A percentile compares a stretch with the other conserved stretches of the same genome.
Conservation (phyloP, 2,797 vertebrate genomes). For the Ptychadena robeensis region DNA sequence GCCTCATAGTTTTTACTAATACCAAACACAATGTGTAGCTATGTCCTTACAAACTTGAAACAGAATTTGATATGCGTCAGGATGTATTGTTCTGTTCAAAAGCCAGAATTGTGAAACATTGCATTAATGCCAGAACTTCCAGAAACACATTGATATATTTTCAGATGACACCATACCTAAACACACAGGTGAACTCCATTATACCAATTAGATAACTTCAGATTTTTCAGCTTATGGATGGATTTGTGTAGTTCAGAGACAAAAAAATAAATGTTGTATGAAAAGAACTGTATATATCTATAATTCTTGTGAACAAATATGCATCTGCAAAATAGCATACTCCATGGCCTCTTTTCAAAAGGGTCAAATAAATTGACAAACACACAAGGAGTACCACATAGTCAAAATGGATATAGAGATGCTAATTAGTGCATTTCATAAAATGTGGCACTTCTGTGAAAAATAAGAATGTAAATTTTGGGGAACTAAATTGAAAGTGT, state of each 20-base stretch:
- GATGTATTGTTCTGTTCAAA: too few relatives aligned
- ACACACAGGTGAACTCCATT: not conserved
- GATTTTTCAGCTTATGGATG: not conserved
- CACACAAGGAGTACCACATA: conserved; percentile 1
- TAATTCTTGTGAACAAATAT: not conserved
- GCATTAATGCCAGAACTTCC: not conserved
- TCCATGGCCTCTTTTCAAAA: not conserved
- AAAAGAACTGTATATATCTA: not conserved
- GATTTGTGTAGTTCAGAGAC: not conserved
- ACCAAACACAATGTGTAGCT: too few relatives aligned
- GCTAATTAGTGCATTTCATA: conserved; percentile 18
- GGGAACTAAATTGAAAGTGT: conserved; percentile 14
- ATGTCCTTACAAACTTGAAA: too few relatives aligned
- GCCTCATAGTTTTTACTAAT: too few relatives aligned
- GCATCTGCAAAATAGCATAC: not conserved
- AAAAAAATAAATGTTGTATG: not conserved
- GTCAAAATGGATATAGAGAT: not conserved
- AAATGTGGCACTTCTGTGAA: conserved; percentile 14
- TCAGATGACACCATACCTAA: too few relatives aligned
- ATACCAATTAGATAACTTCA: not conserved
- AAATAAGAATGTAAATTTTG: conserved; percentile 6
- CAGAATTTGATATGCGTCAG: too few relatives aligned
- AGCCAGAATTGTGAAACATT: not conserved
- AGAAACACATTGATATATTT: not conserved
- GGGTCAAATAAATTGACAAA: not conserved